These are phyloP conservation scores for Coregonus clupeaformis DNA, from an alignment of 2,113 vertebrate genomes.

Conservation along the genomic window DNA sequence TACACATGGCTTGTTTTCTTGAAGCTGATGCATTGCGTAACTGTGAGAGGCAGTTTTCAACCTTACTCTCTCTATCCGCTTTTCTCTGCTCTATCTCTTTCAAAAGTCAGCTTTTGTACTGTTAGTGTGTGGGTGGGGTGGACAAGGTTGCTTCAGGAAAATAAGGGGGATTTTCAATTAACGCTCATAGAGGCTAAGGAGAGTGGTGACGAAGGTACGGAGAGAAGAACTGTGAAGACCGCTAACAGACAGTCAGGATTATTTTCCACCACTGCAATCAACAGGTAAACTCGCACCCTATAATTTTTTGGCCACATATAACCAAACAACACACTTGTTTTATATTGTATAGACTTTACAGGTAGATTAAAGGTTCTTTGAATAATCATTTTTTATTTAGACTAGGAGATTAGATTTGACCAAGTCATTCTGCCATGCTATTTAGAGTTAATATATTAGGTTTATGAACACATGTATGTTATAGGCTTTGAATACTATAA, in stretches of 20 bases:
- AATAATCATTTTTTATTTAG: too few species aligned
- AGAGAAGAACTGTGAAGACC: neutral
- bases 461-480: too few species aligned
- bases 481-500: too few species aligned
- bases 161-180: slow-evolving; percentile 40
- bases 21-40: neutral
- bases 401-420: too few species aligned
- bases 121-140: slow-evolving; percentile 35
- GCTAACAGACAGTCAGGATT: neutral
- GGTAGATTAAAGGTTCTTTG: neutral
- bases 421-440: too few species aligned
- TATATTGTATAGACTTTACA: neutral
- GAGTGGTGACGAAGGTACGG: neutral
- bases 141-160: slow-evolving; percentile 34
- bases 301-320: neutral
- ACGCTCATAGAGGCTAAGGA: slow-evolving; percentile 2
- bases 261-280: slow-evolving; percentile 13
- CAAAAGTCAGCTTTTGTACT: slow-evolving; percentile 22
- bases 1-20: neutral
- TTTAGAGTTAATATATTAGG: too few species aligned
- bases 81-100: slow-evolving; percentile 16
- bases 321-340: neutral
- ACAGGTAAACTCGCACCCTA: slow-evolving; percentile 35
- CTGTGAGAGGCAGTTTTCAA: neutral
- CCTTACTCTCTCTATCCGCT: neutral